phyloP scores from a whole-genome alignment of 2,113 vertebrate species.

The Daphoenositta chrysoptera region DNA sequence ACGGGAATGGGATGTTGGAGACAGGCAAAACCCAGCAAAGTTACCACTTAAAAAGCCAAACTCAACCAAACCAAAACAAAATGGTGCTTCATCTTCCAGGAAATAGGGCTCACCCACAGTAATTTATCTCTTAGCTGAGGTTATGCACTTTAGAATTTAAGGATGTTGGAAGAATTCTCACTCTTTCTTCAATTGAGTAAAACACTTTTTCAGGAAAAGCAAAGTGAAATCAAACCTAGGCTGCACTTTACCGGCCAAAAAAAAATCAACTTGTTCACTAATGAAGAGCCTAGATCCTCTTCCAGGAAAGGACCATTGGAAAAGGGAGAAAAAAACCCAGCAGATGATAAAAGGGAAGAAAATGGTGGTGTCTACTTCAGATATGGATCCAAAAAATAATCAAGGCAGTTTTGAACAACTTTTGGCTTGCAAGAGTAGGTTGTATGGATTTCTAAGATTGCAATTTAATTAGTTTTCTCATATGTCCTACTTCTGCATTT shows the following conservation, averaged over 20 bases:
- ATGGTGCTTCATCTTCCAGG: background rate
- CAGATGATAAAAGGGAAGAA: background rate
- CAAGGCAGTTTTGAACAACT: background rate
- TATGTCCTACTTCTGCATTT: background rate
- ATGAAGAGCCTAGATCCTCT: background rate
- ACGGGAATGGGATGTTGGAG: rapidly evolving
- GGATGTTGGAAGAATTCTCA: background rate
- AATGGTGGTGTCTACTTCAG: background rate
- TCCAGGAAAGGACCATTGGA: background rate
- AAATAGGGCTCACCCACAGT: background rate
- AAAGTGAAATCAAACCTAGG: background rate
- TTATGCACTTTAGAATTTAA: background rate
- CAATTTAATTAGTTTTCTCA: background rate
- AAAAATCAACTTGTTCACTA: background rate
- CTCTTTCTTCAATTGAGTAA: background rate
- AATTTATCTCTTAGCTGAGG: background rate
- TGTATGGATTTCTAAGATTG: background rate
- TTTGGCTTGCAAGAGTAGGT: background rate
- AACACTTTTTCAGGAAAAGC: background rate
- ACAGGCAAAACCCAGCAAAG: background rate
- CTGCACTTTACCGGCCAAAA: background rate
- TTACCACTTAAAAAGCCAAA: background rate
- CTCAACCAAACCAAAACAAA: background rate
- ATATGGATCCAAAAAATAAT: background rate
- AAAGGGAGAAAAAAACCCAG: background rate